Evolutionary conservation across 2,113 vertebrate species (phyloP).

Genomic region (Leptosomus discolor): DNA sequence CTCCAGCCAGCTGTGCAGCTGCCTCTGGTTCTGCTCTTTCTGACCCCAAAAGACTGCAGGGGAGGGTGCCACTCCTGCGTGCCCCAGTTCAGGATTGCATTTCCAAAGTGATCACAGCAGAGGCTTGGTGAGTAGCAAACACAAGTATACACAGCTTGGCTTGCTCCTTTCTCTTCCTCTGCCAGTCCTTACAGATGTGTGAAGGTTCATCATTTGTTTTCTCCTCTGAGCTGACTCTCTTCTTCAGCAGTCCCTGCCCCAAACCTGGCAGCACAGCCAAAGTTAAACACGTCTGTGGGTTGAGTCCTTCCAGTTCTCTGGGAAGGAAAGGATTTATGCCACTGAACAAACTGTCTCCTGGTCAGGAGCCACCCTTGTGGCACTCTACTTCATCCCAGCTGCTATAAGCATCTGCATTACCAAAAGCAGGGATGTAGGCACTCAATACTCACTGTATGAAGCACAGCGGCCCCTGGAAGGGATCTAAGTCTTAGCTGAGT

Average conservation of each 20-base stretch:
- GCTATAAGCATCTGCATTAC: neutral
- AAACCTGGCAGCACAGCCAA: neutral
- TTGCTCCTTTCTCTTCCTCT: neutral
- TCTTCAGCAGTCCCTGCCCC: neutral
- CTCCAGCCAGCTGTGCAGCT: neutral
- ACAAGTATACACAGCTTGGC: fast-evolving
- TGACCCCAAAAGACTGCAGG: neutral
- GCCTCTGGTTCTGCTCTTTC: neutral
- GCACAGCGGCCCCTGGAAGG: neutral
- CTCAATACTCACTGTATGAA: neutral
- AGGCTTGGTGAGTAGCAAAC: neutral
- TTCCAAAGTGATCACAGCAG: neutral
- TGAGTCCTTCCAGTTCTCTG: neutral
- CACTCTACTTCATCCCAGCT: neutral
- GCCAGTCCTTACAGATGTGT: neutral
- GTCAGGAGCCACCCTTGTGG: neutral
- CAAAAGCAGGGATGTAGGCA: neutral
- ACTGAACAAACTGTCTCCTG: neutral
- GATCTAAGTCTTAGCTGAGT: neutral
- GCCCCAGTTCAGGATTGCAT: neutral
- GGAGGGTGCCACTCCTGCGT: neutral
- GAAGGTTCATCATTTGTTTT: neutral
- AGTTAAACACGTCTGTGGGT: neutral
- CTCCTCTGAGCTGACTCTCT: neutral
- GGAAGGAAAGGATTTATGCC: neutral